Evolutionary conservation across 2,113 vertebrate species (phyloP).

Genomic region (Siphamia tubifer): DNA sequence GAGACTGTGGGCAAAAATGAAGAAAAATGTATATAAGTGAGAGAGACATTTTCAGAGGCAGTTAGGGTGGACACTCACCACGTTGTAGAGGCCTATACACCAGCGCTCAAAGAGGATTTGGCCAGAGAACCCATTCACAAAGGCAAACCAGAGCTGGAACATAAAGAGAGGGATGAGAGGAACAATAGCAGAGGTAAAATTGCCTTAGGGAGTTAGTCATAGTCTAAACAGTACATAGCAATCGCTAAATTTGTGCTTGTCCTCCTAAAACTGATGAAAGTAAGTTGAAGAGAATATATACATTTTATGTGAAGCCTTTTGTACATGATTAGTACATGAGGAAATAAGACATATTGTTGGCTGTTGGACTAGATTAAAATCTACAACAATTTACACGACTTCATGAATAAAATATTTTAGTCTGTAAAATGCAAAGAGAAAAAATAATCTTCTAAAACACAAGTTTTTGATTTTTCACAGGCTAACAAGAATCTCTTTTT

Average conservation of each 20-base stretch:
- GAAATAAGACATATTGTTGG: no score
- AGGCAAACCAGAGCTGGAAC: conserved; percentile 98
- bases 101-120: conserved; percentile 99
- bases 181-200: conserved; percentile 23
- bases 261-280: neutral
- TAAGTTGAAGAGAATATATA: neutral
- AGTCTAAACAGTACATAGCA: conserved; percentile 16
- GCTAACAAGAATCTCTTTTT: no score
- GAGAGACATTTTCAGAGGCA: neutral
- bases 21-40: neutral
- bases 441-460: no score
- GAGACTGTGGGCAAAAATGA: neutral
- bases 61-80: conserved; percentile 84
- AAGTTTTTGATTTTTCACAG: no score
- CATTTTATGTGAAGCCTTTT: neutral
- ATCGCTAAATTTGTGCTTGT: neutral
- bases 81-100: conserved; percentile 98
- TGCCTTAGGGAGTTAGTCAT: conserved; percentile 32
- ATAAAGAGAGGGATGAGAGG: conserved; percentile 72
- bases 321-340: neutral
- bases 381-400: no score
- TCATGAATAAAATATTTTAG: no score
- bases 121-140: conserved; percentile 98
- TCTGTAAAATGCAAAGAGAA: no score
- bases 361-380: no score